A percentile compares a stretch with the other conserved stretches of the same genome.
These are phyloP conservation scores for Australoheros scitulus DNA, from an alignment of 2,113 vertebrate genomes.

Conservation along the genomic window DNA sequence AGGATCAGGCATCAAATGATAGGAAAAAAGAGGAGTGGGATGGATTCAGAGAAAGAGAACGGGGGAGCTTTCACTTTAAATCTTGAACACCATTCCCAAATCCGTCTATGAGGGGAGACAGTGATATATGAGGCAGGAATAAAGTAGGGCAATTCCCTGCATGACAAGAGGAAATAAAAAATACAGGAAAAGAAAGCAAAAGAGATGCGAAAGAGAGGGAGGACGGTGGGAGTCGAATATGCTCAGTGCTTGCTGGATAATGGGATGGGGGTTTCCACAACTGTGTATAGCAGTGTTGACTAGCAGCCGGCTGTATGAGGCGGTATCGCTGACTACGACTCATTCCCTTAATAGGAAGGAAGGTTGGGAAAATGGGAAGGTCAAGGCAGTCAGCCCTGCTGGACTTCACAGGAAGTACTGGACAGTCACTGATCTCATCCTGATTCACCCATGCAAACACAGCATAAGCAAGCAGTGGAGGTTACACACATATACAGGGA, in stretches of 20 bases:
- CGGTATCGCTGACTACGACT: slow-evolving; percentile 21
- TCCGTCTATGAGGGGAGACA: slow-evolving; percentile 24
- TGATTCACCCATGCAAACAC: background rate
- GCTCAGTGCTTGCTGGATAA: slow-evolving; percentile 10
- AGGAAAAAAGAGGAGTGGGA: background rate
- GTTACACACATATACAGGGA: background rate
- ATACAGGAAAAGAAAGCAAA: background rate
- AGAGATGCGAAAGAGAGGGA: background rate
- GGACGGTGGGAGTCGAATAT: slow-evolving; percentile 29
- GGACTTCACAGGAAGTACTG: slow-evolving; percentile 48
- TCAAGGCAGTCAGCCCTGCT: slow-evolving; percentile 29
- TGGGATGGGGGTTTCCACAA: slow-evolving; percentile 36
- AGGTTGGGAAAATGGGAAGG: slow-evolving; percentile 33
- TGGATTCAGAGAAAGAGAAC: background rate
- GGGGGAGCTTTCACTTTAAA: slow-evolving; percentile 23
- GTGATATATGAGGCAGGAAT: slow-evolving; percentile 55
- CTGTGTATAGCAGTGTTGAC: background rate
- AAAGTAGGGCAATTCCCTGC: slow-evolving; percentile 59
- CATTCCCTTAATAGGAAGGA: slow-evolving; percentile 35
- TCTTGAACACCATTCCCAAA: slow-evolving; percentile 1
- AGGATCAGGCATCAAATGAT: slow-evolving; percentile 13
- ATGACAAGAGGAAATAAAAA: slow-evolving; percentile 24
- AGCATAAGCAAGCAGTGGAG: background rate
- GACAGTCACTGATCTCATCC: slow-evolving; percentile 36
- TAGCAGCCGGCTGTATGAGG: background rate